phyloP scores from a whole-genome alignment of 2,888 invertebrate species.

The Rhorus exstirpatorius region DNA sequence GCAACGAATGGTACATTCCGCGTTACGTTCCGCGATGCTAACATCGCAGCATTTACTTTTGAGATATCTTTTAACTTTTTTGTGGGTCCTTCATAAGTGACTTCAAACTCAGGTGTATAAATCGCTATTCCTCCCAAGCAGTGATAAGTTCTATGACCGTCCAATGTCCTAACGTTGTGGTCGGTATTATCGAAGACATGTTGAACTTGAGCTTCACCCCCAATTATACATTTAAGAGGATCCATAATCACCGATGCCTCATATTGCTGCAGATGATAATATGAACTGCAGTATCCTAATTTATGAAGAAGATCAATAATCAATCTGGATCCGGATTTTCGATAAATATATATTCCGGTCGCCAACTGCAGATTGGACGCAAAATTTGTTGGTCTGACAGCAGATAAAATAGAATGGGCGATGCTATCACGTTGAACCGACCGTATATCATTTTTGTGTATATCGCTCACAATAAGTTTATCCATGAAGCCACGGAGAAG shows the following conservation, averaged over 20 bases:
- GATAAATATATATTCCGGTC: constrained; percentile 49
- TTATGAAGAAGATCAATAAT: constrained; percentile 12
- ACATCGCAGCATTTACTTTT: constrained; percentile 1
- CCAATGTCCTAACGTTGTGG: constrained; percentile 53
- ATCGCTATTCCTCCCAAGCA: constrained; percentile 57
- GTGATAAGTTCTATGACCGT: constrained; percentile 44
- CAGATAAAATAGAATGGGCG: constrained; percentile 49
- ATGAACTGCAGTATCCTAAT: neutral
- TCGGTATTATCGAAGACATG: constrained; percentile 59
- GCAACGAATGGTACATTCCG: constrained; percentile 6
- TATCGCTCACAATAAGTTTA: constrained; percentile 25
- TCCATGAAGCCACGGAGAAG: constrained; percentile 27
- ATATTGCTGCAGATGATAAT: neutral
- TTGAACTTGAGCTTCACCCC: neutral
- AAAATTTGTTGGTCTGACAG: constrained; percentile 2
- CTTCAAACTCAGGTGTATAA: constrained; percentile 51
- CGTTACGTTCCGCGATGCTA: constrained; percentile 1
- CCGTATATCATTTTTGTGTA: neutral
- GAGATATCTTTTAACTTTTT: constrained; percentile 18
- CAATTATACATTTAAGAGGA: neutral
- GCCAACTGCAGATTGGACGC: constrained; percentile 36
- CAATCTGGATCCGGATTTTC: constrained; percentile 44
- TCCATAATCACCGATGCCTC: neutral
- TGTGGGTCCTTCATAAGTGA: constrained; percentile 34
- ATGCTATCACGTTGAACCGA: constrained; percentile 39